Evolutionary conservation across 2,113 vertebrate species (phyloP).

Genomic region (Percina caprodes): DNA sequence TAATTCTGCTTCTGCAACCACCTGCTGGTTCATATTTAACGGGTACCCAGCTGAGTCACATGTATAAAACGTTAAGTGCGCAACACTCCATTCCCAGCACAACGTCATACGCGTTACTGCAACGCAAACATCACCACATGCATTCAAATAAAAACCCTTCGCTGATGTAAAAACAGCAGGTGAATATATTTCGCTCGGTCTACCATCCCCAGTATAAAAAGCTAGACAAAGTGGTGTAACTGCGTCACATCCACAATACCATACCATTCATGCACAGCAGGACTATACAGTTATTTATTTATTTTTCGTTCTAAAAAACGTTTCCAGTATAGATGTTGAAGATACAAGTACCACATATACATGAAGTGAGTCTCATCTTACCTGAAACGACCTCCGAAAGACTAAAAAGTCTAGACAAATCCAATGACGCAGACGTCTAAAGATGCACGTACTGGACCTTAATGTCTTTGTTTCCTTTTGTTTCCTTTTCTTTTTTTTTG

Average conservation of each 20-base stretch:
- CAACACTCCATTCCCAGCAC: no score
- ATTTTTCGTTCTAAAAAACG: rapidly evolving
- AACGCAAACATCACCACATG: no score
- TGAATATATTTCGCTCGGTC: no score
- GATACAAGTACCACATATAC: not conserved
- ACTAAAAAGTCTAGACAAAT: not conserved
- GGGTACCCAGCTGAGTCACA: no score
- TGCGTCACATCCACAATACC: constrained; percentile 53
- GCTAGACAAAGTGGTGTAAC: not conserved
- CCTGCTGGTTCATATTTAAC: no score
- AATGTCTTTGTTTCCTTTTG: not conserved
- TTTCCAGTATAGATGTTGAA: not conserved
- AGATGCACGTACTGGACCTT: not conserved
- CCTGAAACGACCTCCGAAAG: constrained; percentile 57
- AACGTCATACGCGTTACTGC: no score
- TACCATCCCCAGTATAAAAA: rapidly evolving
- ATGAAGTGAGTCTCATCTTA: constrained; percentile 43
- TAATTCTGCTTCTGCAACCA: no score
- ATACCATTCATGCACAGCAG: no score
- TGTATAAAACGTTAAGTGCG: no score
- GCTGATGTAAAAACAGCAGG: no score
- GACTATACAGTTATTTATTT: not conserved
- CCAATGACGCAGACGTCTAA: constrained; percentile 12
- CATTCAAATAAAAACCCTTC: no score
- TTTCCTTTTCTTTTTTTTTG: not conserved